Conservation (phyloP, 2,797 vertebrate genomes). For the Adrianichthys oophorus region DNA sequence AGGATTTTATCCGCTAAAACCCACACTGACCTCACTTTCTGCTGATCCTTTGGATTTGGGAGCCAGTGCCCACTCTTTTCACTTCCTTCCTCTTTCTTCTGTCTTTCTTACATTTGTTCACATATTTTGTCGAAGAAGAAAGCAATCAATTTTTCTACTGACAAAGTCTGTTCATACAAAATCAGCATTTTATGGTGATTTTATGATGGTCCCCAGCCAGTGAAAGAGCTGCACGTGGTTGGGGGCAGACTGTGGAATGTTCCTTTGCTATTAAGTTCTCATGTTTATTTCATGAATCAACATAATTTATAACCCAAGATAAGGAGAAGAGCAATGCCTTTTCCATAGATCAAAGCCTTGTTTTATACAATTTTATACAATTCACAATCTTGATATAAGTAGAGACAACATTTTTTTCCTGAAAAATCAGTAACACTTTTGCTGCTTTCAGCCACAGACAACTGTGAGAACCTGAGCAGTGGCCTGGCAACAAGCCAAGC, state of each 20-base stretch:
- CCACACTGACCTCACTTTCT: conserved; percentile 48
- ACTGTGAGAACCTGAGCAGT: too few relatives aligned
- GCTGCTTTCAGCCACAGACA: too few relatives aligned
- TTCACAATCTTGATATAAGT: too few relatives aligned
- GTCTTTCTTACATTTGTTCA: conserved; percentile 63
- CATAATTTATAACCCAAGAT: not conserved
- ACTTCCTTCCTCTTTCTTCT: conserved; percentile 40
- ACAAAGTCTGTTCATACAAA: conserved; percentile 40
- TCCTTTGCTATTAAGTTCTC: too few relatives aligned
- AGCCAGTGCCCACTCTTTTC: conserved; percentile 6
- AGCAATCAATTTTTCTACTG: conserved; percentile 70
- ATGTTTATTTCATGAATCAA: conserved; percentile 18
- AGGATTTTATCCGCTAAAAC: conserved; percentile 37
- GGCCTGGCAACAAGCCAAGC: too few relatives aligned
- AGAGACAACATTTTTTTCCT: too few relatives aligned
- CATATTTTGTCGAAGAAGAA: conserved; percentile 81
- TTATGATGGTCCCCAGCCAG: conserved; percentile 30
- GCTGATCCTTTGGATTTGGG: conserved; percentile 25
- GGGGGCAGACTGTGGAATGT: conserved; percentile 5
- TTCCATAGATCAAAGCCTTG: too few relatives aligned
- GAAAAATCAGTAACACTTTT: too few relatives aligned
- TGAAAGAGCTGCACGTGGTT: conserved; percentile 37
- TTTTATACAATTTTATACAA: too few relatives aligned
- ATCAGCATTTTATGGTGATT: conserved; percentile 28
- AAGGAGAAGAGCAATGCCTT: too few relatives aligned